These are phyloP conservation scores for Babyrousa celebensis DNA, from an alignment of 2,797 vertebrate genomes.

Conservation along the genomic window DNA sequence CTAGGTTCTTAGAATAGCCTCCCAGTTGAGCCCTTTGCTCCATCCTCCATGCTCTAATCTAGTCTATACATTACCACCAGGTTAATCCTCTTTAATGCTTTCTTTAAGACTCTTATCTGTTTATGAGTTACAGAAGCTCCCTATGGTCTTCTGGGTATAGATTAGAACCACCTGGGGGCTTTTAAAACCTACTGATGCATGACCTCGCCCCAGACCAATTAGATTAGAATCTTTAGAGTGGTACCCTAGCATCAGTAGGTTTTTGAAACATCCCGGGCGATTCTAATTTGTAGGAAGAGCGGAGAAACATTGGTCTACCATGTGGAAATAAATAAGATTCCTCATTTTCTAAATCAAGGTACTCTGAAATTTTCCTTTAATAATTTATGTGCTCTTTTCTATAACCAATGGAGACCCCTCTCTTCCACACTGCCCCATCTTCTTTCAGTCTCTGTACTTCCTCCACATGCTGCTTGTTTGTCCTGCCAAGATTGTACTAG, in stretches of 20 bases:
- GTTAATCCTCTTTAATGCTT: not conserved
- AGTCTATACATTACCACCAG: not conserved
- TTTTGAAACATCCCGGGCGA: not conserved
- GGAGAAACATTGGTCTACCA: not conserved
- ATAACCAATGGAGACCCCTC: not conserved
- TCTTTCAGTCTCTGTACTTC: not conserved
- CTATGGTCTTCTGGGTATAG: not conserved
- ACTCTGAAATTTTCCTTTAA: conserved; percentile 18
- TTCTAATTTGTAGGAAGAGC: not conserved
- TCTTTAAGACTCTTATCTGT: not conserved
- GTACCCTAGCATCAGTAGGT: not conserved
- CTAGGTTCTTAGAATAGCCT: not conserved
- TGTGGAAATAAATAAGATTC: conserved; percentile 49
- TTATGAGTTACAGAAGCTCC: not conserved
- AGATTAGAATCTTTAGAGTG: not conserved
- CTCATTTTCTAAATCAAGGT: not conserved
- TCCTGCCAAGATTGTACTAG: not conserved
- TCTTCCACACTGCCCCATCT: not conserved
- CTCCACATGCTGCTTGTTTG: not conserved
- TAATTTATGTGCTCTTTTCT: not conserved
- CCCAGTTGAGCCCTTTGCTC: not conserved
- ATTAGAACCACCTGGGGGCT: not conserved
- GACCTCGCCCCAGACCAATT: not conserved
- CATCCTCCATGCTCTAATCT: not conserved
- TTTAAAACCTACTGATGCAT: not conserved